Evolutionary conservation across 2,797 vertebrate genomes (phyloP), one percentile per base, ranked within the genome.

Genomic region (Pelochelys cantorii): DNA sequence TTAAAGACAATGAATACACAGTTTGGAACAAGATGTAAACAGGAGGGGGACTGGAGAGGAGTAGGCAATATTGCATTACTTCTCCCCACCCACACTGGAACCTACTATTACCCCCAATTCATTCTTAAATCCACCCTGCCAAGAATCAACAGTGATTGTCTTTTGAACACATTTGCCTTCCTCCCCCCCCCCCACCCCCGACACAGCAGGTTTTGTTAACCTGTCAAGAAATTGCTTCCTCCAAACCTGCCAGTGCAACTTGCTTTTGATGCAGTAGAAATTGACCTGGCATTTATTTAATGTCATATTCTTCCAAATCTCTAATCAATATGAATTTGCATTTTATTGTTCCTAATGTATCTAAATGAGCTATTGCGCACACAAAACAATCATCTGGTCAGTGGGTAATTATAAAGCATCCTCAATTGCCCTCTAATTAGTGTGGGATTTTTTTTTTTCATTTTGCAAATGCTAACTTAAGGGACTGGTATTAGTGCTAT

Each of bases 321-420:
- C 92, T 94, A 90, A 94, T 97, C 96, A 88, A 95, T 90, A 68
- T 83, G 85, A 95, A 97, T 97, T 91, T 95, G 91, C 83, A 71
- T 71, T 91, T 95, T 95, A 56, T 79, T 82, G 53, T 80, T 97
- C 87, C 95, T 94, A 96, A 85, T 96, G 95, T 93, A 78, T 48
- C 83, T 93, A 89, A 86, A 96, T 95, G 85, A 97, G 89, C 79
- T 93, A 86, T 91, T 94, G 83, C 87, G 81, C 81, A 83, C 90
- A 96, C 94, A 81, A 94, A 97, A 96, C 81, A 93, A 84, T 87
- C 65, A 80, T 78, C 71, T 37, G 90, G 77, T 86, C 94, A 84
- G 92, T 55, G 96, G 52, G 85, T 91, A 96, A 94, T 87, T 83
- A 88, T 14, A 52, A 93, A 95, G 86, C 83, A 74, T 79, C 75